Percentiles rank a stretch among this genome's conserved stretches.
Evolutionary conservation across 2,888 invertebrate species (phyloP).

Genomic region (Pterostichus madidus): DNA sequence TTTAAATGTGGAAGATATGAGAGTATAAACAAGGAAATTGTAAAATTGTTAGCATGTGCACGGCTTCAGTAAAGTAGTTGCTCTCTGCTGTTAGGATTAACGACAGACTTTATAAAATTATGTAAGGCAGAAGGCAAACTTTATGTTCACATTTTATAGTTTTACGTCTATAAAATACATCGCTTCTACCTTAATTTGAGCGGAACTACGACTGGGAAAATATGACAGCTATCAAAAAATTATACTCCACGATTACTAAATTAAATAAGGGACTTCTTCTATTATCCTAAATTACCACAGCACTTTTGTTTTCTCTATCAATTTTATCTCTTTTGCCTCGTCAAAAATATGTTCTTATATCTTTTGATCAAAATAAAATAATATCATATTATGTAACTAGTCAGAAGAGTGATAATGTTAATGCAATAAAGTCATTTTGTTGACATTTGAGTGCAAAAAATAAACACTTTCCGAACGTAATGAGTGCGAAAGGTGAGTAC

Average conservation of each 20-base stretch:
- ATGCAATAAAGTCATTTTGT: no score
- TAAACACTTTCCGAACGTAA: no score
- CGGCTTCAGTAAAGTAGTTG: background rate
- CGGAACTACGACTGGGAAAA: conserved; percentile 1
- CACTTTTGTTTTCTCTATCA: background rate
- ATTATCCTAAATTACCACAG: background rate
- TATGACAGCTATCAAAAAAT: conserved; percentile 41
- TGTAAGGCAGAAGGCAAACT: conserved; percentile 19
- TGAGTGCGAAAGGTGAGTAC: no score
- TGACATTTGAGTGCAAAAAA: no score
- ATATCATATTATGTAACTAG: no score
- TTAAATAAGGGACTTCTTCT: conserved; percentile 19
- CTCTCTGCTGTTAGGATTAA: background rate
- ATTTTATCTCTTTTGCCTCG: no score
- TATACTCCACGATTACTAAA: conserved; percentile 29
- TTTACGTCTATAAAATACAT: conserved; percentile 13
- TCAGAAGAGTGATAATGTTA: no score
- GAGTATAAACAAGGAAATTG: background rate
- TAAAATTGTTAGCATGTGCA: background rate
- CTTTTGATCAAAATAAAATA: background rate
- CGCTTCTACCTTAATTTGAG: conserved; percentile 32
- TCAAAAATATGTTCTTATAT: no score
- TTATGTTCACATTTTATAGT: conserved; percentile 43
- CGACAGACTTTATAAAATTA: background rate
- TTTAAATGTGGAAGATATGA: no score